Evolutionary conservation across 1,140 invertebrate genomes (phyloP), one percentile per base, ranked within the genome.

Genomic region (Scaptomyza pallida): DNA sequence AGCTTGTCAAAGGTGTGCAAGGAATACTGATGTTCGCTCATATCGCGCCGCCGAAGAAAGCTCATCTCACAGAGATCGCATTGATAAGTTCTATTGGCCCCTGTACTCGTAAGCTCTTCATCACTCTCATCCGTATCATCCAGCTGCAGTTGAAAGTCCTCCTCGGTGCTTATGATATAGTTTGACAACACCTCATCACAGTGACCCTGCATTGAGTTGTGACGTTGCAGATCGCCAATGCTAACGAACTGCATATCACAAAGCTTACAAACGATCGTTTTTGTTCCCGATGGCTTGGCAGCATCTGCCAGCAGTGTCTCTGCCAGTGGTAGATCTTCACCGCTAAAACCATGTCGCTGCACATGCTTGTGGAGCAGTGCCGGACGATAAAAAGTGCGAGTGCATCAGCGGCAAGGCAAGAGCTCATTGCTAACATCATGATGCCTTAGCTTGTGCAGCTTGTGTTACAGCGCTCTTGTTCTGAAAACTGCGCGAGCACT

Each of bases 311-410:
- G 63, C 13, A 88, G 44, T 2, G 81, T 81, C 15, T 89, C 89
- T 2, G 89, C 89, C 30, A 82, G 55, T 1, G 76, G 79, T n/a
- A 90, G 6, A 17, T 88, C 78, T 15, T 75, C 48, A 0, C 73
- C 73, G 2, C 40, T 72, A n/a, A 90, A 76, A 0, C 89, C 85
- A 35, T 91, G 89, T 0, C 86, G 74, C 12, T 75, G 68, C 1
- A 91, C 62, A 40, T 91, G 89, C 41, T 85, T 78, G 40, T 82
- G 57, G n/a, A 91, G 30, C 21, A 93, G 91, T 5, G 92, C 92
- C 30, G 90, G 92, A 2, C 92, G 91, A 54, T 92, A 92, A 54
- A 93, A 93, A 56, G 92, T 93, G 41, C 92, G 92, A 3, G 92
- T 91, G 72, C 93, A 93, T 41, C 92, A 89, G 16, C 92, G 90